phyloP scores from a whole-genome alignment of 2,888 invertebrate species.

The Rhagophthalmus giganteus region DNA sequence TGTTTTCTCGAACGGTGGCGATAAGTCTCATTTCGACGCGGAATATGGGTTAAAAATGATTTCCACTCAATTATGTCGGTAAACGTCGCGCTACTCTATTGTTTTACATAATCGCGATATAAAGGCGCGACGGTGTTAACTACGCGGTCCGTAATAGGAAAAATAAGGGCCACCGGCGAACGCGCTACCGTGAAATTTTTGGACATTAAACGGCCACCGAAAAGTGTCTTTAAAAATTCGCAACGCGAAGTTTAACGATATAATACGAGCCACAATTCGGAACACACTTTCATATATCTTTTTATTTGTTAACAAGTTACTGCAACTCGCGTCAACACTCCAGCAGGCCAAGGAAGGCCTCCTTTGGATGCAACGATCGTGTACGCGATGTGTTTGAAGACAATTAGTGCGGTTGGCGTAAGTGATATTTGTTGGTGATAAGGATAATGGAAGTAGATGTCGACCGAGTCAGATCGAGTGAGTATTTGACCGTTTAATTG shows the following conservation, averaged over 20 bases:
- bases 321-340: constrained; percentile 29
- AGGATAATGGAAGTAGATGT: constrained; percentile 34
- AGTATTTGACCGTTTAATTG: too few species aligned
- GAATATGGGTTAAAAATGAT: constrained; percentile 14
- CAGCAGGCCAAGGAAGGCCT: constrained; percentile 30
- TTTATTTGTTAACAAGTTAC: constrained; percentile 34
- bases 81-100: background rate
- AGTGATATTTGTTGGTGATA: constrained; percentile 29
- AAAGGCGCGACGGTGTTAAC: background rate
- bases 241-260: constrained; percentile 9
- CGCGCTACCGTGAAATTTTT: background rate
- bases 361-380: constrained; percentile 14
- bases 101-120: background rate
- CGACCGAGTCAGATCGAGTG: constrained; percentile 27
- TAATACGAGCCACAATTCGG: constrained; percentile 17
- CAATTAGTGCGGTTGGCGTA: constrained; percentile 15
- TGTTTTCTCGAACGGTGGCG: constrained; percentile 23
- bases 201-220: constrained; percentile 7
- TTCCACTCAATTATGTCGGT: background rate
- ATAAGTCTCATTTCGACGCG: constrained; percentile 15
- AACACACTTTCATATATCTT: constrained; percentile 33
- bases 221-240: constrained; percentile 16
- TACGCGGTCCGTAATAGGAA: background rate
- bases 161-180: background rate
- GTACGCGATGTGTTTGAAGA: constrained; percentile 29